Conservation (phyloP, 1,140 invertebrate genomes). For the Pseudomyrmex cubaensis region DNA sequence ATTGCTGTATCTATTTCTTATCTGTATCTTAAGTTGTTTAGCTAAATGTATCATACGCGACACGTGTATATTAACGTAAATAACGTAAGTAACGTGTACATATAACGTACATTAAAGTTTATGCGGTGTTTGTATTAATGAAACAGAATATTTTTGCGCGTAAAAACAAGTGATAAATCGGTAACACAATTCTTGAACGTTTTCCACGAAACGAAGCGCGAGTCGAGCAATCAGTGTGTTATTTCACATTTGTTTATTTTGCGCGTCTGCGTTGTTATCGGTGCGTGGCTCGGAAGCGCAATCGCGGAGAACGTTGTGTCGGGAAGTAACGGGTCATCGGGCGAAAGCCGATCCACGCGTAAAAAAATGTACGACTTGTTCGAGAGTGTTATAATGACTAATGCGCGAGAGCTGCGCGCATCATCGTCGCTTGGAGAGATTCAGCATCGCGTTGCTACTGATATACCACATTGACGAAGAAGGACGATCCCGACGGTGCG, state of each 20-base stretch:
- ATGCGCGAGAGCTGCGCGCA: constrained; percentile 64
- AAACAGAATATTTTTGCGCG: too few species aligned
- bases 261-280: not conserved
- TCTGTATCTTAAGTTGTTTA: not conserved
- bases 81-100: too few species aligned
- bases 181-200: not conserved
- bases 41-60: too few species aligned
- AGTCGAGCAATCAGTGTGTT: not conserved
- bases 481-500: constrained; percentile 15
- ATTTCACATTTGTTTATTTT: constrained; percentile 10
- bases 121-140: too few species aligned
- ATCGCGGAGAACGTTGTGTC: constrained; percentile 12
- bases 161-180: not conserved
- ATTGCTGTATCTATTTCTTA: not conserved
- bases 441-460: constrained; percentile 7
- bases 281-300: constrained; percentile 14
- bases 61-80: too few species aligned
- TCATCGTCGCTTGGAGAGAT: not conserved
- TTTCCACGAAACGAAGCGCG: not conserved
- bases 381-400: constrained; percentile 82
- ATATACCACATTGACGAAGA: constrained; percentile 41
- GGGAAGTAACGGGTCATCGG: constrained; percentile 63
- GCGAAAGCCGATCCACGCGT: constrained; percentile 32
- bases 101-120: too few species aligned
- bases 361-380: constrained; percentile 75